A percentile compares a stretch with the other conserved stretches of the same genome.
Conservation (phyloP, 2,888 invertebrate species). For the Trimorus sp. region DNA sequence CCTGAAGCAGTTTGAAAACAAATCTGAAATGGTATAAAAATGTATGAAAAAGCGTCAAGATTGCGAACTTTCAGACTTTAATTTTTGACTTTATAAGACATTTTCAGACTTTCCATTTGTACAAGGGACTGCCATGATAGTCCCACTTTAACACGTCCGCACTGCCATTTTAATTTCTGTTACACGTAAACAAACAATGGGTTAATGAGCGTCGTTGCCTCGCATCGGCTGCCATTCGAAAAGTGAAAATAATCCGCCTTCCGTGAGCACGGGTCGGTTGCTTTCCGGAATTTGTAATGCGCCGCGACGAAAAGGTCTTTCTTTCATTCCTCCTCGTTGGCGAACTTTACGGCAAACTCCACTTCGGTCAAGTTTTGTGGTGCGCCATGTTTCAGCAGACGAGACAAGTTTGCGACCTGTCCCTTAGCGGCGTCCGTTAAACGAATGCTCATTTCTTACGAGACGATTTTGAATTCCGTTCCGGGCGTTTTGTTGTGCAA, state of each 20-base stretch:
- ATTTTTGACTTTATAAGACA: too few species aligned
- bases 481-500: constrained; percentile 38
- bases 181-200: constrained; percentile 15
- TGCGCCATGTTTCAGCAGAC: constrained; percentile 58
- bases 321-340: constrained; percentile 54
- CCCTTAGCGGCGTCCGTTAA: constrained; percentile 48
- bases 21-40: too few species aligned
- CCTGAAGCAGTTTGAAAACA: too few species aligned
- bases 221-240: constrained; percentile 26
- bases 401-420: constrained; percentile 63
- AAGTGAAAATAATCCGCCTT: constrained; percentile 58
- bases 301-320: constrained; percentile 46
- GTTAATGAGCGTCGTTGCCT: constrained; percentile 43
- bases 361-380: constrained; percentile 65
- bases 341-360: constrained; percentile 57
- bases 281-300: constrained; percentile 59
- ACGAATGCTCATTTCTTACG: constrained; percentile 55
- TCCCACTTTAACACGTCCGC: constrained; percentile 12
- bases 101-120: too few species aligned
- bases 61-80: too few species aligned
- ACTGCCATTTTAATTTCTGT: constrained; percentile 14
- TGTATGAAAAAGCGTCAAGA: too few species aligned
- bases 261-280: constrained; percentile 14
- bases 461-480: constrained; percentile 40
- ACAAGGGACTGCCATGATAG: too few species aligned